Evolutionary conservation across 1,140 invertebrate species (phyloP).

Genomic region (Bombus picipes): DNA sequence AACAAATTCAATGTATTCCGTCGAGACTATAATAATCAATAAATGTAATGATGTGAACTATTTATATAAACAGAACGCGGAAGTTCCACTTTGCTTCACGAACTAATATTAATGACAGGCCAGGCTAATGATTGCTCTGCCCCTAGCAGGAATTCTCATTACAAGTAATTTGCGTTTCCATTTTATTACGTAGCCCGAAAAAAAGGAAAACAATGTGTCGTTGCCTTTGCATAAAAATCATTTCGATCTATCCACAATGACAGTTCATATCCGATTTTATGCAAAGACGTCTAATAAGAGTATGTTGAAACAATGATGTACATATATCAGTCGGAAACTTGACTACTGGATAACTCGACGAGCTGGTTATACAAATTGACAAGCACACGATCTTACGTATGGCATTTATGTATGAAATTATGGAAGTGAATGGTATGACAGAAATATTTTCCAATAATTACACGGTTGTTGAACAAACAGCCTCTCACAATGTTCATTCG

Average conservation of each 20-base stretch:
- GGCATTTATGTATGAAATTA: not conserved
- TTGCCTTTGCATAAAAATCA: not conserved
- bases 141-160: constrained; percentile 42
- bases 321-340: not conserved
- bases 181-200: constrained; percentile 8
- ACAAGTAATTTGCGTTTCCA: constrained; percentile 37
- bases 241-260: not conserved
- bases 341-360: not conserved
- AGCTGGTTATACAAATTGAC: constrained; percentile 19
- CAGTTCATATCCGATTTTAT: not conserved
- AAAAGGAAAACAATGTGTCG: not conserved
- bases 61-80: constrained; percentile 44
- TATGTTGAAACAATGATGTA: not conserved
- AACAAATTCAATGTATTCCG: constrained; percentile 40
- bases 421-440: constrained; percentile 1
- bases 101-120: constrained; percentile 41
- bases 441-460: constrained; percentile 36
- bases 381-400: not conserved
- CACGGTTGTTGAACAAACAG: constrained; percentile 18
- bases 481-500: not conserved
- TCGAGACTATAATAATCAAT: constrained; percentile 28
- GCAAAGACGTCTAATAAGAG: not conserved
- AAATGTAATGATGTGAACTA: constrained; percentile 35
- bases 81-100: constrained; percentile 31
- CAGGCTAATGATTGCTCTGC: constrained; percentile 40